Evolutionary conservation across 2,113 vertebrate genomes (phyloP).

Genomic region (Cathartes aura): DNA sequence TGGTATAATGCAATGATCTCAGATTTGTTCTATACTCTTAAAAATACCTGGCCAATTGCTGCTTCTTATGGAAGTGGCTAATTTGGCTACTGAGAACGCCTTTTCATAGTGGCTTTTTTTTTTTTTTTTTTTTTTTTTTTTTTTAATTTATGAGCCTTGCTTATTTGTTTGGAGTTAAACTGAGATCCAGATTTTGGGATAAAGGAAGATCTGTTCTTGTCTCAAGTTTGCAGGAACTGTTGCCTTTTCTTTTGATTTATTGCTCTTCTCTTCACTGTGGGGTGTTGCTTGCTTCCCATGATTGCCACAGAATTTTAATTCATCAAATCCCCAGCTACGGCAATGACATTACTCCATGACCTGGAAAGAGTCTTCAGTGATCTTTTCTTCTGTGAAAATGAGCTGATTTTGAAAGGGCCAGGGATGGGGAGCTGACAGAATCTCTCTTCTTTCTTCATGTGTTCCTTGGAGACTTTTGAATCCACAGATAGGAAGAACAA

Average conservation of each 20-base stretch:
- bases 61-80: background rate
- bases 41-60: background rate
- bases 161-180: background rate
- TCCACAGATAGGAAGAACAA: background rate
- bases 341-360: background rate
- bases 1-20: background rate
- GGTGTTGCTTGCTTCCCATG: background rate
- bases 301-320: background rate
- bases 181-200: background rate
- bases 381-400: background rate
- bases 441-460: background rate
- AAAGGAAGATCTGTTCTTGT: background rate
- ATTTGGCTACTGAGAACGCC: background rate
- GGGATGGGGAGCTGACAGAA: background rate
- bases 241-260: background rate
- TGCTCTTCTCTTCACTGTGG: background rate
- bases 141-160: background rate
- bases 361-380: background rate
- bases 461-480: background rate
- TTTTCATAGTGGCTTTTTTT: background rate
- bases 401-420: background rate
- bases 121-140: background rate
- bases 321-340: background rate
- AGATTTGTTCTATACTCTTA: background rate
- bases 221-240: background rate